Base-by-base conservation (phyloP, 2,113 vertebrate species). In the Cyanistes caeruleus region DNA sequence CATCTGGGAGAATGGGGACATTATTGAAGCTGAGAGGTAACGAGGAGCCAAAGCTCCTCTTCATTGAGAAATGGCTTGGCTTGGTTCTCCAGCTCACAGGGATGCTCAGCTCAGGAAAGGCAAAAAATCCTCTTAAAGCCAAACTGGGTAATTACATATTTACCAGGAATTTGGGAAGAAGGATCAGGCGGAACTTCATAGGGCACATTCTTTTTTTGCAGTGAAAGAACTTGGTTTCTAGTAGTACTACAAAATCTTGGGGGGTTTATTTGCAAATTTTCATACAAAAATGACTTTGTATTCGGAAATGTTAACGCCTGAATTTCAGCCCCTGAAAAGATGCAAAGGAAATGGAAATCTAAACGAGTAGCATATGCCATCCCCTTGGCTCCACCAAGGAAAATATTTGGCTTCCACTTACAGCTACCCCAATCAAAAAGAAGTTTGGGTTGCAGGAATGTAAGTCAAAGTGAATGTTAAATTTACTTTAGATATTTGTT, bases 341-440 rank as follows among this genome's bases (percentile, higher is more conserved):
- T 95, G 97, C 93, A 94, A 90, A 95, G 94, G 94, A 96, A 97
- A 94, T 87, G 69, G 94, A 96, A 96, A 96, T 59, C 94, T 91
- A 94, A 95, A 95, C 2, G 58, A 96, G 82, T 5, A 95, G 89
- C 89, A 94, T 53, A 94, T 90, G 74, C 91, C 95, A 95, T 81
- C 89, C 87, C 76, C 85, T 91, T 41, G 27, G 75, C 93, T 90
- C 79, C 93, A 97, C 87, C 94, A 95, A 88, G 0, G 9, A 94
- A 96, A 97, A 97, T 97, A 96, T 96, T 96, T 97, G 95, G 85
- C 89, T 96, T 97, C 90, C 90, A 96, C 94, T 97, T 90, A 87
- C 90, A 96, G 86, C 73, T 89, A 84, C 82, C 93, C 79, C 73
- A 95, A 87, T 87, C 94, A 90, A 95, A 97, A 96, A 96, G 85